Evolutionary conservation across 2,797 vertebrate species (phyloP), one percentile per base, ranked within the genome.

Genomic region (Ambastaia sidthimunki): DNA sequence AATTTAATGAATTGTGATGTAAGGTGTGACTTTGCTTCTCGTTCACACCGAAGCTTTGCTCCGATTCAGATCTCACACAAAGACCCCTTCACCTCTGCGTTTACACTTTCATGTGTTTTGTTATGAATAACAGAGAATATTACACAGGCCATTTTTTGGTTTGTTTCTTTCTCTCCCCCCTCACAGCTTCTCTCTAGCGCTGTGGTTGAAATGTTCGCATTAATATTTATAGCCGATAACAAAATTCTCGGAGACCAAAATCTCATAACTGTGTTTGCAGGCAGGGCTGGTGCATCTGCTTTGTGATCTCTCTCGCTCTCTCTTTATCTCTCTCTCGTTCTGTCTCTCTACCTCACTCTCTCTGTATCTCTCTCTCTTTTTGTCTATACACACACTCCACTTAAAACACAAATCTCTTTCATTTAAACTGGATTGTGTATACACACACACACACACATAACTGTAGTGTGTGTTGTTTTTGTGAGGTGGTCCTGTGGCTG

Each of bases 151-250:
- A 41, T 79, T 55, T 71, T 59, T 69, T 73, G 28, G 21, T 80
- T 52, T 83, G 19, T 55, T 57, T 65, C 50, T 50, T 55, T 69
- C 1, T 50, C 44, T 47, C 50, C 67, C 48, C 74, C 63, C 23
- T 76, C 69, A 80, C 72, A 73, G 67, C 69, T 18, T 82, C 54
- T 76, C 15, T 72, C 47, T 60, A 28, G 59, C 68, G 76, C 67
- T 80, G 62, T 80, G 82, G 21, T 31, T 74, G 68, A 74, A 50
- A 77, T 81, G 48, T 78, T 41, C 16, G 10, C 75, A 84, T 84
- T 71, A 83, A 82, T 84, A 86, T 84, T 86, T 84, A 86, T 75
- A 57, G 52, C 67, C 67, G 76, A 80, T 83, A 80, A 75, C 59
- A 77, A 76, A 80, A 81, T 62, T 25, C 66, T 62, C 59, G 7